Base-by-base conservation (phyloP, 2,797 vertebrate genomes). In the Melanotaenia pygmaea region DNA sequence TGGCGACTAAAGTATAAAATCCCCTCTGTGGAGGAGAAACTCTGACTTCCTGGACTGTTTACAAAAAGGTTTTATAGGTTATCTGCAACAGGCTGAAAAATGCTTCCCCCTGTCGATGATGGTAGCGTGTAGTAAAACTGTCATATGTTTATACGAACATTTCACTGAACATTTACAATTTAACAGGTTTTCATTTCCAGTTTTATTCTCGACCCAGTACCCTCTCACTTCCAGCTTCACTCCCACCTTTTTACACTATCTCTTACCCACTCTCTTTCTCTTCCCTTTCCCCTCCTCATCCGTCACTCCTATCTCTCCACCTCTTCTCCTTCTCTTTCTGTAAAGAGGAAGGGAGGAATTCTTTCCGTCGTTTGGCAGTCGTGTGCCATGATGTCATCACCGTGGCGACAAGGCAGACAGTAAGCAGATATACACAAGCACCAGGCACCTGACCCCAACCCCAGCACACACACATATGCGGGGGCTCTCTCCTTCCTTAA, bases 301-400 rank as follows among this genome's bases (percentile, higher is more conserved):
- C 30, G 1, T 64, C 82, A 57, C 83, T 69, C 26, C 32, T 86
- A 81, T 86, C 79, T 66, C 69, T 64, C 58, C 47, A 22, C 65
- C 62, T 59, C 77, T 30, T 62, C 73, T 72, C 64, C 40, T 66
- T 66, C 74, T 56, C 67, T 10, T 53, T 64, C 80, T 75, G 62
- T 47, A 28, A 75, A 80, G 80, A 74, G 60, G 83, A 76, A 79
- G 12, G 74, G 83, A 70, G 84, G 84, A 86, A 92, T 92, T 92
- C 87, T 93, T 94, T 93, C 90, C 86, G 56, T 80, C 66, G 58
- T 79, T 87, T 12, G 30, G 77, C 74, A 1, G 85, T 74, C 86
- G 81, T 91, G 89, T 86, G 91, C 86, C 88, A 91, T 93, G 92
- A 94, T 91, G 91, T 93, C 91, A 93, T 89, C 73, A 76, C 60